Base-by-base conservation (phyloP, 2,797 vertebrate genomes). In the Sebastes baramenuke region DNA sequence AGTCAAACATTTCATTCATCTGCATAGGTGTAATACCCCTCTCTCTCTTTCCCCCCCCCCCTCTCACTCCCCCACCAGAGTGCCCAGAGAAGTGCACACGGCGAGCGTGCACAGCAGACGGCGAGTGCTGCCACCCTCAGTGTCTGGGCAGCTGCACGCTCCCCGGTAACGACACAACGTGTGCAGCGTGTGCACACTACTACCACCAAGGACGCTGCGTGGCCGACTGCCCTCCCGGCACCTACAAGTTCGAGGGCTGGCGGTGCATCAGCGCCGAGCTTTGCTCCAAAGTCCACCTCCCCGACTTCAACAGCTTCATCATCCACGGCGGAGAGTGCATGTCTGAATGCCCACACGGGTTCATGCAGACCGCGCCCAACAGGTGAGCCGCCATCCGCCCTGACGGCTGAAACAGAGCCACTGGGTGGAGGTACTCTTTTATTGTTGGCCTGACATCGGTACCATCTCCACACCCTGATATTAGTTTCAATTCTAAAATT, bases 241-340 rank as follows among this genome's bases (percentile, higher is more conserved):
- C 97, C 67, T 99, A 97, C 95, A 96, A 95, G 85, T 99, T 99
- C 0, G 97, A 99, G 90, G 98, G 97, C 88, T 99, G 98, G 98
- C 97, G 97, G 85, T 99, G 99, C 7, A 97, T 99, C 91, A 97
- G 96, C 4, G 95, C 94, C 0, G 97, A 99, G 29, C 91, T 97
- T 18, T 99, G 98, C 82, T 95, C 97, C 88, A 95, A 91, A 46
- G 95, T 98, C 74, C 97, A 96, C 71, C 95, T 91, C 3, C 92
- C 95, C 0, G 97, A 97, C 6, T 88, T 77, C 0, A 97, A 97
- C 85, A 96, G 91, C 79, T 98, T 98, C 11, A 96, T 99, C 88
- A 97, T 99, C 72, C 98, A 99, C 12, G 95, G 95, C 0, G 97
- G 97, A 0, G 98, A 99, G 88, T 99, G 99, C 88, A 96, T 98